phyloP scores from a whole-genome alignment of 2,797 vertebrate genomes.

The Psittacula derbiana region DNA sequence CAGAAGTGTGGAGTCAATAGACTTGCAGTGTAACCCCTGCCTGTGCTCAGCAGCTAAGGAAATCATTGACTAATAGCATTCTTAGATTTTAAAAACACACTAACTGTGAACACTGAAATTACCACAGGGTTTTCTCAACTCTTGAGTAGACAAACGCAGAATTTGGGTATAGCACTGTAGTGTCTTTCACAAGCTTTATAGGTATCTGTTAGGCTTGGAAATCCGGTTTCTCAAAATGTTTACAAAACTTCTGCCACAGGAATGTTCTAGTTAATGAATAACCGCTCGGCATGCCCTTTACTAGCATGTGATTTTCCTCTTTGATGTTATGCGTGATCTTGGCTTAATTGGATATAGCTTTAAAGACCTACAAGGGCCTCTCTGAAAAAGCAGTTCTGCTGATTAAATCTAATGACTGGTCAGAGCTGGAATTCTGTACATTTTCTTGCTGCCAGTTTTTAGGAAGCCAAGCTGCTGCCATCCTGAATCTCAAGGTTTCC shows the following conservation, averaged over 20 bases:
- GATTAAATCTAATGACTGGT: constrained; percentile 49
- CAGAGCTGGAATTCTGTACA: constrained; percentile 19
- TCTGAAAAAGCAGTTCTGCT: constrained; percentile 8
- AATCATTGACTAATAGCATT: neutral
- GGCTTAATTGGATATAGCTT: constrained; percentile 44
- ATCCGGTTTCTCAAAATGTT: constrained; percentile 11
- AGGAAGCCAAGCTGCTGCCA: neutral
- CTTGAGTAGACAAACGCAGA: neutral
- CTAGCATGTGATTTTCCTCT: constrained; percentile 58
- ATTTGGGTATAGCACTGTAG: neutral
- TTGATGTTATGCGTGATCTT: constrained; percentile 52
- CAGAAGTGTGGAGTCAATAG: neutral
- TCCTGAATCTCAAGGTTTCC: neutral
- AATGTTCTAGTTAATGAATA: constrained; percentile 68
- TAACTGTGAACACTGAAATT: neutral
- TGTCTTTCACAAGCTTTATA: neutral
- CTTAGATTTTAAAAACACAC: neutral
- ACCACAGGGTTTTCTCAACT: neutral
- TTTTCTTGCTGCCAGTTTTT: neutral
- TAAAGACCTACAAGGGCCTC: constrained; percentile 6
- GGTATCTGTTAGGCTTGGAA: neutral
- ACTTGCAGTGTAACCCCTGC: neutral
- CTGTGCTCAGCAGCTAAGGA: neutral
- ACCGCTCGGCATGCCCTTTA: constrained; percentile 10
- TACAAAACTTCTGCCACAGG: constrained; percentile 1